Evolutionary conservation across 2,888 invertebrate species (phyloP).

Genomic region (Eucera pruinosa): DNA sequence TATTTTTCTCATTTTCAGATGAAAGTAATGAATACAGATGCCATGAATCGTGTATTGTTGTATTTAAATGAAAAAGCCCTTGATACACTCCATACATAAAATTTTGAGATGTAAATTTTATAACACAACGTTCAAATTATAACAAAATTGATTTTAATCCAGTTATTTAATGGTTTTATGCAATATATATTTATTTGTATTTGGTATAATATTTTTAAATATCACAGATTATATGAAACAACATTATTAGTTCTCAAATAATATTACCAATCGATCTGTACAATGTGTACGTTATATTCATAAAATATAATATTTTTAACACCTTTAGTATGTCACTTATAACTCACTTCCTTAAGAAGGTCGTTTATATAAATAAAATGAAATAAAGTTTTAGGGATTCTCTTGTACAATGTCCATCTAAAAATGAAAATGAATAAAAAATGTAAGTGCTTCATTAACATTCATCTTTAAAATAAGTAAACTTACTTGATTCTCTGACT

Average conservation of each 20-base stretch:
- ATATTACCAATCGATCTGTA: constrained; percentile 3
- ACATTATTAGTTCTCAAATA: constrained; percentile 2
- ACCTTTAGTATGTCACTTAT: constrained; percentile 5
- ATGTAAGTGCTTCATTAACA: background rate
- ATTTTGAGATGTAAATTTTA: constrained; percentile 53
- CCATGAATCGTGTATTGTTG: constrained; percentile 75
- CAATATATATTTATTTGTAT: constrained; percentile 23
- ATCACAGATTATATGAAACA: constrained; percentile 26
- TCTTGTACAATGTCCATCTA: constrained; percentile 61
- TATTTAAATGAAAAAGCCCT: constrained; percentile 79
- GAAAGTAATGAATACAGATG: constrained; percentile 71
- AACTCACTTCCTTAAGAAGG: constrained; percentile 40
- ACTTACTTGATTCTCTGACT: constrained; percentile 49
- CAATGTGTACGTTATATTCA: constrained; percentile 6
- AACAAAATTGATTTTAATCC: background rate
- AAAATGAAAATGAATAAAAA: constrained; percentile 1
- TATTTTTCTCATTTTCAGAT: constrained; percentile 72
- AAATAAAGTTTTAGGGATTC: constrained; percentile 32
- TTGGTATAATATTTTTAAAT: constrained; percentile 8
- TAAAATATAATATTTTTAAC: constrained; percentile 33
- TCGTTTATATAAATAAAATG: constrained; percentile 38
- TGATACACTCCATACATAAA: constrained; percentile 70
- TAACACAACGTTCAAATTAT: background rate
- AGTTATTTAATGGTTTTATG: too few species aligned
- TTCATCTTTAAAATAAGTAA: constrained; percentile 52